Evolutionary conservation across 2,888 invertebrate genomes (phyloP).

Genomic region (Agapostemon virescens): DNA sequence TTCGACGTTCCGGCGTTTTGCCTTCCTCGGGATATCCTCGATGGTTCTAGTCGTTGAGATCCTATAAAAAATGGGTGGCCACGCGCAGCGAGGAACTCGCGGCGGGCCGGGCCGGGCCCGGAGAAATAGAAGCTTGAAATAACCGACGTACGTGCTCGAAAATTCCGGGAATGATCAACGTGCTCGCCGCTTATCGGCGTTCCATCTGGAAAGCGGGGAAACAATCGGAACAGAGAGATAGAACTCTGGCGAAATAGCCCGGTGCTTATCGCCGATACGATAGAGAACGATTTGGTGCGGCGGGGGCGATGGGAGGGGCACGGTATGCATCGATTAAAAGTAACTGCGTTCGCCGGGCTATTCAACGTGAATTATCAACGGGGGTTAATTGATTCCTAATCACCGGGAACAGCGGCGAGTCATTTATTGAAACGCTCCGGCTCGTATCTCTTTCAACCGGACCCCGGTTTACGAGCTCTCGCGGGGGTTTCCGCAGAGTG

Average conservation of each 20-base stretch:
- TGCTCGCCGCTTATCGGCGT: constrained; percentile 33
- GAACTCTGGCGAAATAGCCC: constrained; percentile 39
- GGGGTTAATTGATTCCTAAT: constrained; percentile 54
- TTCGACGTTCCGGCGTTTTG: too few species aligned
- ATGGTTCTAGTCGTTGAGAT: background rate
- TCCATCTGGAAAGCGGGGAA: constrained; percentile 48
- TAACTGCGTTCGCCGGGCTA: constrained; percentile 44
- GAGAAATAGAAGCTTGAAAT: constrained; percentile 49
- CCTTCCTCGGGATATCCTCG: too few species aligned
- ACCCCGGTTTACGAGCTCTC: background rate
- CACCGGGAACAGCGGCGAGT: constrained; percentile 28
- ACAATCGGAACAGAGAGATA: constrained; percentile 47
- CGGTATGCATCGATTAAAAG: constrained; percentile 50
- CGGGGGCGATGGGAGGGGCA: background rate
- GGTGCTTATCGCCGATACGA: constrained; percentile 51
- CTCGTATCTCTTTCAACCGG: constrained; percentile 16
- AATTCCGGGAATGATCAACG: constrained; percentile 51
- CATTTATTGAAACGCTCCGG: constrained; percentile 41
- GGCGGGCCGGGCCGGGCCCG: background rate
- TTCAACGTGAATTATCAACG: constrained; percentile 52
- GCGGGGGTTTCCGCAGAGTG: background rate
- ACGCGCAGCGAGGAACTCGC: constrained; percentile 35
- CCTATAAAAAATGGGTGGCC: background rate
- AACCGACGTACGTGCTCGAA: constrained; percentile 17
- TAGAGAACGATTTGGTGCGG: constrained; percentile 1